Conservation (phyloP, 2,888 invertebrate genomes). For the Allophyes oxyacanthae region DNA sequence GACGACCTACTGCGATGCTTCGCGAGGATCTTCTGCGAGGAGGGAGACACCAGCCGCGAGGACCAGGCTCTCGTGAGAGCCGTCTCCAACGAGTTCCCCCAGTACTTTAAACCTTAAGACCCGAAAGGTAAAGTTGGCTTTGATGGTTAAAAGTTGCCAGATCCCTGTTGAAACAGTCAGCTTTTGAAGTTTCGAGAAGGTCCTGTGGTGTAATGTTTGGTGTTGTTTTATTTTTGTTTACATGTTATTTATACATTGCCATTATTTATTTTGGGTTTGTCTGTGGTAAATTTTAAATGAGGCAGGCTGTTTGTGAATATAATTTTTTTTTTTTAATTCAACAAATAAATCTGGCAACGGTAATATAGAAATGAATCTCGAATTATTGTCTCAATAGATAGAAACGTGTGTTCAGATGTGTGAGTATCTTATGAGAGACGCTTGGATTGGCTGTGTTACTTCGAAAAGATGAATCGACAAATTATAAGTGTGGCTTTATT, state of each 20-base stretch:
- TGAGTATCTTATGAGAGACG: conserved; percentile 11
- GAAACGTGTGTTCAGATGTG: conserved; percentile 25
- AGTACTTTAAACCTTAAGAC: conserved; percentile 91
- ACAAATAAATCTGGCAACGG: conserved; percentile 28
- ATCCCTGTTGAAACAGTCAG: conserved; percentile 1
- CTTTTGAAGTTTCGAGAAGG: conserved; percentile 11
- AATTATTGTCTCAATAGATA: conserved; percentile 2
- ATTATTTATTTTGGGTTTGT: conserved; percentile 2
- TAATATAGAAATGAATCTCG: conserved; percentile 11
- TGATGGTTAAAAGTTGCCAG: conserved; percentile 33
- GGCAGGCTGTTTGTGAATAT: conserved; percentile 1
- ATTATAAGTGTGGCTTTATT: conserved; percentile 3
- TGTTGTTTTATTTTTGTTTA: not conserved
- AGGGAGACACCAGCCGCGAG: conserved; percentile 92
- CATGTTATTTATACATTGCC: too few relatives aligned
- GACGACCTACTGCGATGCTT: conserved; percentile 96
- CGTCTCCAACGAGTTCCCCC: conserved; percentile 95
- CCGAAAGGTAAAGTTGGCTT: conserved; percentile 28
- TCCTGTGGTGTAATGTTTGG: conserved; percentile 2
- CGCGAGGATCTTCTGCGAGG: conserved; percentile 96
- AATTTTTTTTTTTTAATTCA: conserved; percentile 13
- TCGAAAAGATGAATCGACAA: conserved; percentile 11
- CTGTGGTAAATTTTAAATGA: conserved; percentile 2
- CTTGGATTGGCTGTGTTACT: conserved; percentile 40
- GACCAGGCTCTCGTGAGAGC: conserved; percentile 94